These are phyloP conservation scores for Leistus spinibarbis DNA, from an alignment of 2,888 invertebrate genomes.

Conservation along the genomic window DNA sequence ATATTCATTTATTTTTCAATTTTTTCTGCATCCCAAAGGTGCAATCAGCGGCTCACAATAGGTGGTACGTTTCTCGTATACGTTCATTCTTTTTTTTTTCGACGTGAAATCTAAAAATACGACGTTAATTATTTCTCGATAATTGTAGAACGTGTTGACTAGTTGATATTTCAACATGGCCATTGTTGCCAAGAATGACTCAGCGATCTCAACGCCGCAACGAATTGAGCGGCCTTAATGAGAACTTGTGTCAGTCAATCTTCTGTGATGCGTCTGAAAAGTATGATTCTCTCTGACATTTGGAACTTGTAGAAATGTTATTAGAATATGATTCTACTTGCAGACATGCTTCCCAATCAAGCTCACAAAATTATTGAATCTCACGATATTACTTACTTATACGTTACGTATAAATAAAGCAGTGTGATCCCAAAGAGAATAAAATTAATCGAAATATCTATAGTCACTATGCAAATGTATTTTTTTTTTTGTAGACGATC, in stretches of 20 bases:
- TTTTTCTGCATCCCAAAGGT: not conserved
- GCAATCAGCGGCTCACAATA: slow-evolving; percentile 3
- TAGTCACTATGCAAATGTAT: no score
- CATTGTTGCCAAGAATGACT: slow-evolving; percentile 45
- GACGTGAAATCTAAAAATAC: slow-evolving; percentile 6
- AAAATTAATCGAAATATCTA: no score
- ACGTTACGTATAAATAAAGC: no score
- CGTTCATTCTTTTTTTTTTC: no score
- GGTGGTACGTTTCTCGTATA: not conserved
- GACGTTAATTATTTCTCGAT: slow-evolving; percentile 46
- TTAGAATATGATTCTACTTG: no score
- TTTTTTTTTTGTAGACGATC: no score
- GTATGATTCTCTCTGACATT: not conserved
- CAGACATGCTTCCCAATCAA: no score
- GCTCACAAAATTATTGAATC: no score
- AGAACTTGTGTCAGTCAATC: slow-evolving; percentile 35
- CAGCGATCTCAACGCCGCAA: slow-evolving; percentile 37
- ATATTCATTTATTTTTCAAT: not conserved
- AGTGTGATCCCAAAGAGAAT: no score
- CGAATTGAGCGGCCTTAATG: slow-evolving; percentile 25
- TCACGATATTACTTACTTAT: no score
- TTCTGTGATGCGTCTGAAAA: not conserved
- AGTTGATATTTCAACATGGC: slow-evolving; percentile 46
- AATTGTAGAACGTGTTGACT: slow-evolving; percentile 47
- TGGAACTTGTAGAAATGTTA: not conserved